These are phyloP conservation scores for Eriosoma lanigerum DNA, from an alignment of 1,140 invertebrate genomes.

Conservation along the genomic window DNA sequence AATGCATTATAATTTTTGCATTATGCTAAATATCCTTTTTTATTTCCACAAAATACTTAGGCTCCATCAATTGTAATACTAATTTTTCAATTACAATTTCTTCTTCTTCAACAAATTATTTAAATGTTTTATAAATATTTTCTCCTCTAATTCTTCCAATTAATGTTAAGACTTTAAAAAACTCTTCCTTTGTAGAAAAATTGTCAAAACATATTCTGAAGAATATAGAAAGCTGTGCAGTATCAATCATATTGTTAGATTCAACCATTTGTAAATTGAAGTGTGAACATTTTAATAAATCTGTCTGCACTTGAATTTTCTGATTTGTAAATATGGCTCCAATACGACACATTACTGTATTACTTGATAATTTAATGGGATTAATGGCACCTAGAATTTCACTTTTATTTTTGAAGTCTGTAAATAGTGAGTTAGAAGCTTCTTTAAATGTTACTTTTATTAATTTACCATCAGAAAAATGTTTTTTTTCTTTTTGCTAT, in stretches of 20 bases:
- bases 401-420: slow-evolving; percentile 14
- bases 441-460: slow-evolving; percentile 31
- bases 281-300: slow-evolving; percentile 8
- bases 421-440: slow-evolving; percentile 13
- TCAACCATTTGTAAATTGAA: slow-evolving; percentile 24
- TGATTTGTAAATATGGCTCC: slow-evolving; percentile 7
- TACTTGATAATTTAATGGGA: slow-evolving; percentile 28
- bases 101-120: slow-evolving; percentile 31
- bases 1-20: neutral
- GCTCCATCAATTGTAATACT: neutral
- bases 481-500: neutral
- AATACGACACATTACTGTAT: slow-evolving; percentile 33
- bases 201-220: slow-evolving; percentile 15
- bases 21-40: neutral
- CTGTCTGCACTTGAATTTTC: neutral
- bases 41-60: neutral
- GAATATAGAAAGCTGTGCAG: slow-evolving; percentile 22
- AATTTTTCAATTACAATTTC: slow-evolving; percentile 18
- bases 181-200: slow-evolving; percentile 23
- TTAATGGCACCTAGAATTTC: slow-evolving; percentile 4
- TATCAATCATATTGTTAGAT: slow-evolving; percentile 24
- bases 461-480: slow-evolving; percentile 42
- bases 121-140: slow-evolving; percentile 22
- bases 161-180: slow-evolving; percentile 20
- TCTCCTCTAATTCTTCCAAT: slow-evolving; percentile 10